Evolutionary conservation across 2,888 invertebrate species (phyloP).

Genomic region (Morpho achilles): DNA sequence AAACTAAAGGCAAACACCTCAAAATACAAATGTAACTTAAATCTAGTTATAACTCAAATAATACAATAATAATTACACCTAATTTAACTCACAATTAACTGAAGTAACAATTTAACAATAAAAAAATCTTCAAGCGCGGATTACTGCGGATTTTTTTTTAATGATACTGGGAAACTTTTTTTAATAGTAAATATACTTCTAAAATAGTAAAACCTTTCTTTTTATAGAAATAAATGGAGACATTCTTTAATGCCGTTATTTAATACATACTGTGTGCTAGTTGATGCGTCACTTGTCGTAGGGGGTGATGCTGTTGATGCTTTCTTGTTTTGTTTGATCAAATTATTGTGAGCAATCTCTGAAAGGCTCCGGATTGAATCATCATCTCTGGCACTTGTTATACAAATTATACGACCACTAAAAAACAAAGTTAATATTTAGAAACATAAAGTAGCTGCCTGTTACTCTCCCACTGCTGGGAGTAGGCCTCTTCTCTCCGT

Average conservation of each 20-base stretch:
- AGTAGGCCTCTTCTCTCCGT: neutral
- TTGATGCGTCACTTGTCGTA: constrained; percentile 41
- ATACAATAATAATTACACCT: no score
- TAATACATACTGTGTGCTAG: constrained; percentile 42
- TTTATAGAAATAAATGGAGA: neutral
- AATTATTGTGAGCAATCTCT: constrained; percentile 90
- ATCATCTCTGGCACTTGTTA: constrained; percentile 93
- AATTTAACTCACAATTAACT: no score
- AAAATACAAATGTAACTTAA: no score
- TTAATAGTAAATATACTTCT: no score
- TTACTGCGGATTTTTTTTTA: no score
- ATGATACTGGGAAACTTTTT: no score
- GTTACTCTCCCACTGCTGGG: neutral
- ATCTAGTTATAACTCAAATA: no score
- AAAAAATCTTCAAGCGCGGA: no score
- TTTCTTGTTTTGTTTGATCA: constrained; percentile 88
- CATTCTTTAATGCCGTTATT: neutral
- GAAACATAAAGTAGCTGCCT: neutral
- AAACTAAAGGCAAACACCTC: no score
- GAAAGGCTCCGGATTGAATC: constrained; percentile 91
- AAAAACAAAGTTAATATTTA: constrained; percentile 51
- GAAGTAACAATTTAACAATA: no score
- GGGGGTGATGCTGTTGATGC: constrained; percentile 42
- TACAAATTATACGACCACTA: constrained; percentile 92
- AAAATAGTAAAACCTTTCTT: no score